These are phyloP conservation scores for Siniperca undulata DNA, from an alignment of 2,797 vertebrate species.

Conservation along the genomic window DNA sequence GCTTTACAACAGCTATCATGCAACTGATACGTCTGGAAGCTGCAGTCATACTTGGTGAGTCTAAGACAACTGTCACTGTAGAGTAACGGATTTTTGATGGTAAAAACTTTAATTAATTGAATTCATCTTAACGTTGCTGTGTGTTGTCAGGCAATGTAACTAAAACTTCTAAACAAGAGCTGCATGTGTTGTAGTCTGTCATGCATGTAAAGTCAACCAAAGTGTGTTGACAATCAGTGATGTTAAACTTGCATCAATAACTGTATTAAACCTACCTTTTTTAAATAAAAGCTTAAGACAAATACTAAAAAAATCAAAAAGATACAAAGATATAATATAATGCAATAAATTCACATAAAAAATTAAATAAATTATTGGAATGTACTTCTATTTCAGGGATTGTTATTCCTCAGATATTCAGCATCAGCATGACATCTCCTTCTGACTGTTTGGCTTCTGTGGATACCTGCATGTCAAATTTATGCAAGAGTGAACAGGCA, in stretches of 20 bases:
- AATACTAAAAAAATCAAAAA: neutral
- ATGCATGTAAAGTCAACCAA: neutral
- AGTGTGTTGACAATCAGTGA: neutral
- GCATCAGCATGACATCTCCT: constrained; percentile 57
- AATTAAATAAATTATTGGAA: neutral
- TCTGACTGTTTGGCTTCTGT: constrained; percentile 78
- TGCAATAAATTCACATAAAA: neutral
- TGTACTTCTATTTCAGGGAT: constrained; percentile 83
- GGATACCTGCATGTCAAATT: constrained; percentile 82
- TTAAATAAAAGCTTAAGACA: neutral
- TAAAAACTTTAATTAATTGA: neutral
- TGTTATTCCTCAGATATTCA: constrained; percentile 74
- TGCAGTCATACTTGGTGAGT: constrained; percentile 78
- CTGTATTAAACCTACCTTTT: neutral
- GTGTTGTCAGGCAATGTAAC: neutral
- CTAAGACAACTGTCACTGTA: neutral
- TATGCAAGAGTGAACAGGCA: constrained; percentile 82
- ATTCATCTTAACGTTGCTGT: neutral
- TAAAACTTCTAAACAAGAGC: constrained; percentile 2
- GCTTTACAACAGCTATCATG: constrained; percentile 62
- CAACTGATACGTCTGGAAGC: constrained; percentile 43
- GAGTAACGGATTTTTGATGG: neutral
- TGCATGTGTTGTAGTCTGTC: neutral
- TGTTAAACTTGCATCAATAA: neutral
- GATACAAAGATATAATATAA: neutral